Base-by-base conservation (phyloP, 1,140 invertebrate species). In the Thaumatotibia leucotreta region DNA sequence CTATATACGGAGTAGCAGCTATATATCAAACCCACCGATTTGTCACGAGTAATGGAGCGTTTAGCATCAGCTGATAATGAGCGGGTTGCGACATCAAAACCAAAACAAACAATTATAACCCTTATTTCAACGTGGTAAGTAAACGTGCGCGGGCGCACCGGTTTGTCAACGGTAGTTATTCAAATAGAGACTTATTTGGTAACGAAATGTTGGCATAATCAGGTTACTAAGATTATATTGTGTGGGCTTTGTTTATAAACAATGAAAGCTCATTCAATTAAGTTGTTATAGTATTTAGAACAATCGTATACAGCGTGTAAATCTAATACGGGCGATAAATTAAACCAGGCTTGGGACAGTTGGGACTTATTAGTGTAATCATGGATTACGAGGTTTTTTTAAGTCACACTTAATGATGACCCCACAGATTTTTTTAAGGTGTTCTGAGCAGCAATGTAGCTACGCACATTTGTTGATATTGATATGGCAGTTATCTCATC, bases 21-120 rank as follows among this genome's bases (percentile, higher is more conserved):
- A n/a, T 58, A 58, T 58, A 58, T 58, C 52, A 58, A 58, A 29
- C 50, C 22, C 39, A 20, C 39, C 52, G 52, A 58, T 58, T 58
- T 58, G 52, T 58, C 52, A 31, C 52, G 23, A 29, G 52, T 27
- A 52, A 52, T 52, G 52, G 39, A 58, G 24, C 52, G 52, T 58
- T 58, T 58, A 58, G 52, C 23, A 54, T 58, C 27, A 14, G 1
- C 52, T 27, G 52, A 27, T 58, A 58, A 58, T 27, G 52, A 58
- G 27, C 23, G 22, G 10, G 4, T 54, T 54, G 5, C 20, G 22
- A 24, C 50, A 54, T 6, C 22, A 9, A 27, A 27, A 24, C 50
- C 17, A 20, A 45, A 45, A 45, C 39, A 45, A 20, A 45, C 27
- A 45, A 45, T 45, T 14, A 45, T 20, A 11, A 45, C 39, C 6